Conservation (phyloP, 2,113 vertebrate genomes). For the Ciconia maguari region DNA sequence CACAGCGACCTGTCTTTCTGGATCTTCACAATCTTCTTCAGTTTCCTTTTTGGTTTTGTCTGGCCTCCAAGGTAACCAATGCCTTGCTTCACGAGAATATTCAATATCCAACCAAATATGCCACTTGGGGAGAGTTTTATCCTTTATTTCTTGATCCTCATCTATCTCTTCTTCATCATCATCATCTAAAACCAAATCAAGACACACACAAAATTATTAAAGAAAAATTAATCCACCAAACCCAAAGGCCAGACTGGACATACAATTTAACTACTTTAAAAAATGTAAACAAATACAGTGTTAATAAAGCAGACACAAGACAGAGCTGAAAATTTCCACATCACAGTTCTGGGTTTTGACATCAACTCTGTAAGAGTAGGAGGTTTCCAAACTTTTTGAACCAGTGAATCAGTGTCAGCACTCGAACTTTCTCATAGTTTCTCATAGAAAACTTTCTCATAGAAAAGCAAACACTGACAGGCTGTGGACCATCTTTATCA, state of each 20-base stretch:
- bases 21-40: constrained; percentile 95
- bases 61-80: constrained; percentile 95
- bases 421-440: neutral
- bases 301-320: neutral
- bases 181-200: constrained; percentile 67
- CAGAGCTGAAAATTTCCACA: neutral
- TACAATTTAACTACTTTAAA: neutral
- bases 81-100: constrained; percentile 81
- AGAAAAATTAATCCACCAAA: neutral
- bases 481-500: neutral
- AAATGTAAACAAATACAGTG: neutral
- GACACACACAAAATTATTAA: neutral
- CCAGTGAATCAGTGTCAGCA: neutral
- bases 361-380: neutral
- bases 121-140: constrained; percentile 83
- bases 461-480: neutral
- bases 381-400: neutral
- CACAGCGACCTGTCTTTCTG: constrained; percentile 90
- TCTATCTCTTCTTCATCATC: constrained; percentile 81
- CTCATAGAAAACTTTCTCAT: no score
- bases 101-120: constrained; percentile 88
- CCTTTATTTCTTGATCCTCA: constrained; percentile 86
- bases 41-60: constrained; percentile 87
- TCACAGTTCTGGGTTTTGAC: neutral
- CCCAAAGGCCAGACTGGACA: neutral